Conservation (phyloP, 1,140 invertebrate genomes). For the Zaprionus gabonicus region DNA sequence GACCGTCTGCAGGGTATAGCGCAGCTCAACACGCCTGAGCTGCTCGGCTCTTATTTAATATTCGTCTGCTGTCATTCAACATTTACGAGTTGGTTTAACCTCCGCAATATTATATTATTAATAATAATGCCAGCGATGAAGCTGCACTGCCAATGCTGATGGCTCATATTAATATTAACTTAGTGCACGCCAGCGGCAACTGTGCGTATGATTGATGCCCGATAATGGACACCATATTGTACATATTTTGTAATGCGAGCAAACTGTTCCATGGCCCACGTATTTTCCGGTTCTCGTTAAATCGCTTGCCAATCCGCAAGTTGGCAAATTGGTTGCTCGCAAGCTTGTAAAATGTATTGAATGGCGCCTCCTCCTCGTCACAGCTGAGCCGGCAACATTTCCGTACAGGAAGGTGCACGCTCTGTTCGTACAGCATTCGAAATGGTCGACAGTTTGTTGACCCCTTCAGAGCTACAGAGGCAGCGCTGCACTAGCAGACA, state of each 20-base stretch:
- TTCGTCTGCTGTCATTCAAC: constrained; percentile 35
- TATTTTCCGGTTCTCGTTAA: constrained; percentile 35
- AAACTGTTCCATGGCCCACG: constrained; percentile 11
- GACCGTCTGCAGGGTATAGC: constrained; percentile 18
- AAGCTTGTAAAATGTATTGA: constrained; percentile 41
- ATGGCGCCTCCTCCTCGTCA: constrained; percentile 15
- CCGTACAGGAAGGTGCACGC: constrained; percentile 2
- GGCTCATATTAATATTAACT: constrained; percentile 46
- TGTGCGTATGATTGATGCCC: constrained; percentile 62
- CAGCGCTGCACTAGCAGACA: neutral
- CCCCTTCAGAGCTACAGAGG: constrained; percentile 26
- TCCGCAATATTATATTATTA: constrained; percentile 43
- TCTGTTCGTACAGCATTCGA: constrained; percentile 11
- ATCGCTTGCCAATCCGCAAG: constrained; percentile 2
- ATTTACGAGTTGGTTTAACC: constrained; percentile 45
- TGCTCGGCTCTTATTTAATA: constrained; percentile 45
- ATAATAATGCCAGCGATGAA: constrained; percentile 33
- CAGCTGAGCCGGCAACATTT: constrained; percentile 23
- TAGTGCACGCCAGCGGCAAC: constrained; percentile 15
- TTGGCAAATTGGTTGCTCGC: constrained; percentile 7
- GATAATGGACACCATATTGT: constrained; percentile 37
- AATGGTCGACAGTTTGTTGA: constrained; percentile 53
- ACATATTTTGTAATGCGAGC: constrained; percentile 10
- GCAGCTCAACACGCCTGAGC: neutral
- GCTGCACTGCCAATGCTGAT: constrained; percentile 28